Evolutionary conservation across 2,888 invertebrate species (phyloP), one percentile per base, ranked within the genome.

Genomic region (Andrena bucephala): DNA sequence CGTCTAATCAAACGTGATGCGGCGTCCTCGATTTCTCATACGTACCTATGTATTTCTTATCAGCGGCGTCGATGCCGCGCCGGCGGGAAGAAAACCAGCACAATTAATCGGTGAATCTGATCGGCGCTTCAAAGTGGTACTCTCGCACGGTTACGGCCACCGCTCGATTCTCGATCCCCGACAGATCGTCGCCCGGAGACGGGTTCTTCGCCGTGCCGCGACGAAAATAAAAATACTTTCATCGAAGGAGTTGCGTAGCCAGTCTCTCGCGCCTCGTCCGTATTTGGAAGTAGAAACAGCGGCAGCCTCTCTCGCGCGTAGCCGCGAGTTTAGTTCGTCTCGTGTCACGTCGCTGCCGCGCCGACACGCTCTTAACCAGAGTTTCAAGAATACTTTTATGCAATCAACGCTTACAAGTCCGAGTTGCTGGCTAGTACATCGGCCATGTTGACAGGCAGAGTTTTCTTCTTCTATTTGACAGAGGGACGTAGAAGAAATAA

Each of bases 151-250:
- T 10, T 48, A 13, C 60, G 33, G 71, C 24, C 50, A 20, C n/a
- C 50, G 13, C 62, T 33, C 42, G 42, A 42, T 42, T 42, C 33
- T 52, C 42, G 78, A 24, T 67, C 48, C 77, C 42, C 80, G 77
- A 63, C 67, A 59, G 72, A 76, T 77, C 74, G 59, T 8, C 57
- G 54, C 10, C 29, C 63, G 57, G 27, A 36, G 85, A 85, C 87
- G 77, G 83, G 80, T 84, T 87, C 78, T 74, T 72, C 65, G 36
- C 60, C 70, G 52, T 67, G 48, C 48, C 62, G 52, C 68, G 77
- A 81, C 80, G 77, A 69, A 87, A 87, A 89, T 89, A 89, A 89
- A 89, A 89, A 89, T 89, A 89, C 90, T 90, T 90, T 90, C 87
- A 72, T 89, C 88, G 86, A 82, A 81, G 84, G 80, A 89, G 87